Evolutionary conservation across 2,113 vertebrate genomes (phyloP).

Genomic region (Hepsetus odoe): DNA sequence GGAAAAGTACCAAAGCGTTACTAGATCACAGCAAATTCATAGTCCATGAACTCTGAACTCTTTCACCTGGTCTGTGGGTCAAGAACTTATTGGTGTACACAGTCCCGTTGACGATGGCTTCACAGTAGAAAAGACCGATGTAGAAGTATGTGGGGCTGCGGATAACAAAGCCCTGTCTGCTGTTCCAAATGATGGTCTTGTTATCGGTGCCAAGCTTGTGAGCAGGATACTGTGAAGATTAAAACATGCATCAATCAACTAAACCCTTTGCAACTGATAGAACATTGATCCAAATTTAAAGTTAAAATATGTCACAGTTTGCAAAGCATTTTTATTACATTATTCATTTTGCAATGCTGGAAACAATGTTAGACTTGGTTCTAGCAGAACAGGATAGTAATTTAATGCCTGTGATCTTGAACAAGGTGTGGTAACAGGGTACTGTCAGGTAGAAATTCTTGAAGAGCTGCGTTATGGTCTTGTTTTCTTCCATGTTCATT

Average conservation of each 20-base stretch:
- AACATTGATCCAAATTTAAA: conserved; percentile 35
- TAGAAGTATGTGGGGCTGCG: conserved; percentile 80
- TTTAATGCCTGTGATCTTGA: background rate
- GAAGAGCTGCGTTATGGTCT: conserved; percentile 61
- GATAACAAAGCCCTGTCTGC: conserved; percentile 86
- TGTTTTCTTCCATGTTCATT: conserved; percentile 66
- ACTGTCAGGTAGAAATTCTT: conserved; percentile 41
- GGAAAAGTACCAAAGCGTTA: background rate
- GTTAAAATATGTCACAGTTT: background rate
- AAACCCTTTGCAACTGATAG: background rate
- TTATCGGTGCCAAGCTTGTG: conserved; percentile 76
- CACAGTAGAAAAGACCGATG: conserved; percentile 86
- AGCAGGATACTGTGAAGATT: conserved; percentile 75
- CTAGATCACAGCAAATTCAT: background rate
- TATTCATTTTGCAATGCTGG: background rate
- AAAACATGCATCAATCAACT: conserved; percentile 41
- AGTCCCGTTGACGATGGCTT: conserved; percentile 71
- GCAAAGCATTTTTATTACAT: background rate
- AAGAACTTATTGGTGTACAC: conserved; percentile 78
- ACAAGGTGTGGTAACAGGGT: conserved; percentile 18
- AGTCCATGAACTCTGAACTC: background rate
- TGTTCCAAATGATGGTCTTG: conserved; percentile 88
- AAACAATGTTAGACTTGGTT: background rate
- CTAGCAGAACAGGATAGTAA: background rate
- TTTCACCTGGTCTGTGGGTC: conserved; percentile 83